Percentiles rank a stretch among this genome's conserved stretches.
phyloP scores from a whole-genome alignment of 2,113 vertebrate genomes.

The Eptesicus fuscus region DNA sequence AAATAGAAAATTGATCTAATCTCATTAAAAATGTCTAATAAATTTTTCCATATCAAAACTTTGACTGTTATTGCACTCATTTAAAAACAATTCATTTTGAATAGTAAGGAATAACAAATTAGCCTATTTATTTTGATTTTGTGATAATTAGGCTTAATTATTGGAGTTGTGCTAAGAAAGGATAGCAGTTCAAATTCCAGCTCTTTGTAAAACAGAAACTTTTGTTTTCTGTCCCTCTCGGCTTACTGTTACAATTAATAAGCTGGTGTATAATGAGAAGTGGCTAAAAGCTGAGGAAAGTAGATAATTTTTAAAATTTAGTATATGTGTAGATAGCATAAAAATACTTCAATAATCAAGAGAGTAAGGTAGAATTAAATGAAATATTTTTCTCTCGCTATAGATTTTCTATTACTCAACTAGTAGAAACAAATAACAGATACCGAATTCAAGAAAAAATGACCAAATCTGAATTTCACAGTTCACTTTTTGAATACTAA shows the following conservation, averaged over 20 bases:
- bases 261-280: neutral
- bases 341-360: neutral
- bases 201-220: neutral
- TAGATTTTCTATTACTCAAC: neutral
- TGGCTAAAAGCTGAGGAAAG: neutral
- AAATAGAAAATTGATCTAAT: slow-evolving; percentile 19
- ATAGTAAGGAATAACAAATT: slow-evolving; percentile 5
- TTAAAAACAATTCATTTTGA: neutral
- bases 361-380: slow-evolving; percentile 1
- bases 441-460: slow-evolving; percentile 1
- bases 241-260: neutral
- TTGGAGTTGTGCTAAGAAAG: neutral
- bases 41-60: slow-evolving; percentile 1
- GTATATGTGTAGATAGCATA: neutral
- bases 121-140: neutral
- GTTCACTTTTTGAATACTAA: slow-evolving; percentile 25
- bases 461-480: slow-evolving; percentile 14
- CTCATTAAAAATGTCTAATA: neutral
- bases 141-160: neutral
- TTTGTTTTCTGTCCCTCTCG: slow-evolving; percentile 13
- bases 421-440: slow-evolving; percentile 11
- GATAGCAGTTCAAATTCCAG: neutral
- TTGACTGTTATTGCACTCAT: neutral
- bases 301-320: neutral
- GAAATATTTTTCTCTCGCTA: neutral